A percentile compares a stretch with the other conserved stretches of the same genome.
phyloP scores from a whole-genome alignment of 2,888 invertebrate species.

The Ochropleura leucogaster region DNA sequence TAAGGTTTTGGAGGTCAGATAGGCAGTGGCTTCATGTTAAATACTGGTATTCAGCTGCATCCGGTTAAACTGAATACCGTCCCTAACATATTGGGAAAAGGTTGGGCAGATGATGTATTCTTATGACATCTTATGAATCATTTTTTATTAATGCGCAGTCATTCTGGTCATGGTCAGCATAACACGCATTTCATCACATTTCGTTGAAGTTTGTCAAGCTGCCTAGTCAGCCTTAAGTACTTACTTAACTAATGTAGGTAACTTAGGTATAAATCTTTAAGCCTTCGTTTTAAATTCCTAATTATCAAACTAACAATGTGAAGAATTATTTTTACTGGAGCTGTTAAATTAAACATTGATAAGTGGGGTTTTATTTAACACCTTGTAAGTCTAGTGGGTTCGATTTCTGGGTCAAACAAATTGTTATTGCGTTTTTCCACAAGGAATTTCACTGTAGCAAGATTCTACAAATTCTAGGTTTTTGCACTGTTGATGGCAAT shows the following conservation, averaged over 20 bases:
- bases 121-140: conserved; percentile 9
- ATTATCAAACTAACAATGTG: neutral
- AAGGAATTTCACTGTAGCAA: neutral
- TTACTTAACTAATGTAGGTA: neutral
- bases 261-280: neutral
- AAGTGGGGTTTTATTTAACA: neutral
- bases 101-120: neutral
- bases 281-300: neutral
- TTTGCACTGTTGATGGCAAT: neutral
- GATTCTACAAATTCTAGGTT: neutral
- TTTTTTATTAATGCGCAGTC: neutral
- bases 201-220: neutral
- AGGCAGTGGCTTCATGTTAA: neutral
- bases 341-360: neutral
- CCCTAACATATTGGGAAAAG: neutral
- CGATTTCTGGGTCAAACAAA: neutral
- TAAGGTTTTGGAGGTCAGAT: neutral
- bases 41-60: neutral
- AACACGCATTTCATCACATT: neutral
- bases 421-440: neutral
- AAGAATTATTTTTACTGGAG: neutral
- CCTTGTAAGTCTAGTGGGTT: neutral
- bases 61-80: neutral
- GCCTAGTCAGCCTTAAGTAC: neutral
- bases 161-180: conserved; percentile 8